Percentiles rank a stretch among this genome's conserved stretches.
Evolutionary conservation across 2,113 vertebrate genomes (phyloP).

Genomic region (Edolisoma coerulescens): DNA sequence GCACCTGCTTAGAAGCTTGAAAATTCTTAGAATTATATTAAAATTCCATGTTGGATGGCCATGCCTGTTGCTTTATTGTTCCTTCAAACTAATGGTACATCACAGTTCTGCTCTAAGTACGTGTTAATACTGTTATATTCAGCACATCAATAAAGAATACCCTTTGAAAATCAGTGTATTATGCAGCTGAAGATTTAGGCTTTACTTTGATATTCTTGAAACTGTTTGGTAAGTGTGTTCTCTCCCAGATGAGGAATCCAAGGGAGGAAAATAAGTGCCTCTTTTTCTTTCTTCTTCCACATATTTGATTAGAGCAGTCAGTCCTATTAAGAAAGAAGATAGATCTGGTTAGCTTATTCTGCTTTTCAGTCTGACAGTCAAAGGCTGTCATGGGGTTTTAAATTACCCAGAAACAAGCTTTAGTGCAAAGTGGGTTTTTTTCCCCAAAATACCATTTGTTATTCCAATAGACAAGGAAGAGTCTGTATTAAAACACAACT

Average conservation of each 20-base stretch:
- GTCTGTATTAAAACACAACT: slow-evolving; percentile 45
- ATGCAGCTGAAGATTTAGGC: background rate
- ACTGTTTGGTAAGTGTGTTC: slow-evolving; percentile 18
- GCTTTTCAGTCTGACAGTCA: slow-evolving; percentile 40
- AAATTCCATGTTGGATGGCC: background rate
- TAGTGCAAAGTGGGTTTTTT: background rate
- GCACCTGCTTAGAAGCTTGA: background rate
- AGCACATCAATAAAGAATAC: background rate
- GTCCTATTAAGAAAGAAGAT: background rate
- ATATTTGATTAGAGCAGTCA: slow-evolving; percentile 26
- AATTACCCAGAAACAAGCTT: slow-evolving; percentile 28
- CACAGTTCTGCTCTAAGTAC: background rate
- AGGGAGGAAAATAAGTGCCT: background rate
- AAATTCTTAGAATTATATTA: background rate
- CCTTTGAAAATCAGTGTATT: background rate
- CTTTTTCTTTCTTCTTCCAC: slow-evolving; percentile 28
- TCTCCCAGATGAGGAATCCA: slow-evolving; percentile 21
- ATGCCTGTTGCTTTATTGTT: background rate
- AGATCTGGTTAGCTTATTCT: slow-evolving; percentile 31
- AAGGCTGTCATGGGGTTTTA: slow-evolving; percentile 37
- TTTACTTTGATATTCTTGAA: slow-evolving; percentile 23
- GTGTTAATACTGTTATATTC: background rate
- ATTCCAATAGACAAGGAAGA: slow-evolving; percentile 4
- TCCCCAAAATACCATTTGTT: background rate
- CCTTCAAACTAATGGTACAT: background rate